Evolutionary conservation across 1,140 invertebrate species (phyloP).

Genomic region (Cheumatopsyche charites): DNA sequence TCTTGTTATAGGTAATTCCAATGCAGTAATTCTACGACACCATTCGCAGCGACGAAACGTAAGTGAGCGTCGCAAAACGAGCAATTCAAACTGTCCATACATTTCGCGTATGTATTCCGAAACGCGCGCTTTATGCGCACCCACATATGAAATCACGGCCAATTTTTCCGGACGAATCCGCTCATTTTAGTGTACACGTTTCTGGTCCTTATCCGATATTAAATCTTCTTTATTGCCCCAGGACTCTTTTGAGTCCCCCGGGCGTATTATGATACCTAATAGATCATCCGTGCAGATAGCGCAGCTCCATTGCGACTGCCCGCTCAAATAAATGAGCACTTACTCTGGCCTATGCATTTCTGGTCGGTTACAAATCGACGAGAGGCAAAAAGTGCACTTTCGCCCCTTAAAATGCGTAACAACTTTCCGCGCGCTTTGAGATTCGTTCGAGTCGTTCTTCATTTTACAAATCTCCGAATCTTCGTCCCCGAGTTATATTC

Average conservation of each 20-base stretch:
- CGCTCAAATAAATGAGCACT: conserved; percentile 35
- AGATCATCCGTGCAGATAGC: conserved; percentile 23
- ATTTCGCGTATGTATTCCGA: too few species aligned
- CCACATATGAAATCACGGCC: conserved; percentile 6
- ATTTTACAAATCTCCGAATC: conserved; percentile 31
- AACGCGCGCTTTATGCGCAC: neutral
- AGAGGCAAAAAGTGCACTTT: neutral
- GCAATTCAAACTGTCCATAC: too few species aligned
- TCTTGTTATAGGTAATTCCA: neutral
- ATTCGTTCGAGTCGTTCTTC: conserved; percentile 18
- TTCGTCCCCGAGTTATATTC: conserved; percentile 10
- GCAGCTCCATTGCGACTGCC: conserved; percentile 10
- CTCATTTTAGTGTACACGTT: conserved; percentile 24
- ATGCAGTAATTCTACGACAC: neutral
- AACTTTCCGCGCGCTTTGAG: too few species aligned
- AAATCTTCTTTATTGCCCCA: conserved; percentile 23
- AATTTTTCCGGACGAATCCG: conserved; percentile 20
- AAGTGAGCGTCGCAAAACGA: neutral
- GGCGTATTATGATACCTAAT: conserved; percentile 28
- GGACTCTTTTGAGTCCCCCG: conserved; percentile 15
- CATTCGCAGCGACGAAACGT: neutral
- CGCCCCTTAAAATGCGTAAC: too few species aligned
- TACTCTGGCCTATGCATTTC: neutral
- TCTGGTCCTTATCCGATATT: conserved; percentile 18
- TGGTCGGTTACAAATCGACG: conserved; percentile 22